Conservation (phyloP, 2,797 vertebrate genomes). For the Hypotaenidia okinawae region DNA sequence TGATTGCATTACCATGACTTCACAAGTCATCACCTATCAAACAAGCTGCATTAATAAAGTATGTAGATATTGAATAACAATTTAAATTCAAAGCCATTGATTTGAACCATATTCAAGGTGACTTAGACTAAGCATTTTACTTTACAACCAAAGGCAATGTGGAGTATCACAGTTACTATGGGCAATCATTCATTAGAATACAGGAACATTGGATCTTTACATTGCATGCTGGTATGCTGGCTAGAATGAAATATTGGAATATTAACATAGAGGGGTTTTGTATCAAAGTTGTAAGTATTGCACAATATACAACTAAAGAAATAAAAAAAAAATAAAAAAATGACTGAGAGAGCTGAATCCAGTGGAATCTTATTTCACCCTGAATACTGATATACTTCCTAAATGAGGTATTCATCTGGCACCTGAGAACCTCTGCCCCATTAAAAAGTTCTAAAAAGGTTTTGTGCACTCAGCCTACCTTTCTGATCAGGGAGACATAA, state of each 20-base stretch:
- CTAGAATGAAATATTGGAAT: not conserved
- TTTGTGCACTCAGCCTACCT: not conserved
- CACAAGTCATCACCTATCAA: not conserved
- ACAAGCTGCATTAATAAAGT: not conserved
- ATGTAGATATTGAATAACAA: not conserved
- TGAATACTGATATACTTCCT: not conserved
- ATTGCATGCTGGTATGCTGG: not conserved
- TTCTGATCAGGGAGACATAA: not conserved
- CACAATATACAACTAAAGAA: not conserved
- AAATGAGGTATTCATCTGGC: not conserved
- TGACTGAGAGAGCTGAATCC: not conserved
- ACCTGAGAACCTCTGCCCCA: not conserved
- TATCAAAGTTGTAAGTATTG: not conserved
- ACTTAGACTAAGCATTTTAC: not conserved
- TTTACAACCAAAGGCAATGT: not conserved
- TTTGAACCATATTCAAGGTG: not conserved
- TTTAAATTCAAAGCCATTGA: not conserved
- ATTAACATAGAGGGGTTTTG: fast-evolving
- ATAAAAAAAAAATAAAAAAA: not conserved
- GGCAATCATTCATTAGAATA: not conserved
- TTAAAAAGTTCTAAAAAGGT: not conserved
- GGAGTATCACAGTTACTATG: not conserved
- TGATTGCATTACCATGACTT: not conserved
- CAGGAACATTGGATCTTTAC: not conserved
- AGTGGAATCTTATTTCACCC: not conserved